Conservation (phyloP, 2,113 vertebrate genomes). For the Azemiops feae region DNA sequence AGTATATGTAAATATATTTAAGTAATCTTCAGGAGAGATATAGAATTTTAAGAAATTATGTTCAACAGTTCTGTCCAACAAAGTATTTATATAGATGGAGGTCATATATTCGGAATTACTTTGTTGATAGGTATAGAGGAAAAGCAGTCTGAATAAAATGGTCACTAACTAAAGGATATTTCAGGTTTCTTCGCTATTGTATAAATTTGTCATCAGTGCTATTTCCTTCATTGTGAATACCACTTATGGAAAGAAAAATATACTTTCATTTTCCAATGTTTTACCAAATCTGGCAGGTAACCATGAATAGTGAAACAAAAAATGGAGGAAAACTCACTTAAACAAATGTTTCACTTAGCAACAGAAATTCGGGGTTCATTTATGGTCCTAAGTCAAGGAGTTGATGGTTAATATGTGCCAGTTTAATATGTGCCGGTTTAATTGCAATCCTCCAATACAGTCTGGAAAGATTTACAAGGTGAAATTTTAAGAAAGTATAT, state of each 20-base stretch:
- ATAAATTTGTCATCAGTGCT: not conserved
- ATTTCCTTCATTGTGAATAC: not conserved
- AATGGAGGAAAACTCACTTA: too few relatives aligned
- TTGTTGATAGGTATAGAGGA: not conserved
- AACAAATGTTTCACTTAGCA: too few relatives aligned
- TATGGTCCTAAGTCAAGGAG: too few relatives aligned
- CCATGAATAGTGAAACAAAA: not conserved
- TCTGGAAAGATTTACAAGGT: not conserved
- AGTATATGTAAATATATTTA: not conserved
- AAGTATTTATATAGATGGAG: not conserved
- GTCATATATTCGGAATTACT: not conserved
- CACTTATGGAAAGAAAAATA: not conserved
- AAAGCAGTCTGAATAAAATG: not conserved
- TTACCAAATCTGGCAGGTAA: not conserved
- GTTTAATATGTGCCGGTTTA: not conserved
- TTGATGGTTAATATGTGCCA: too few relatives aligned
- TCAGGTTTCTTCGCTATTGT: not conserved
- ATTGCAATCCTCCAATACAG: not conserved
- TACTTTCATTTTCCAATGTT: not conserved
- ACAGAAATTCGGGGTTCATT: too few relatives aligned
- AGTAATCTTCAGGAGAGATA: not conserved
- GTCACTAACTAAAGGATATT: not conserved
- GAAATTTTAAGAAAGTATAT: not conserved
- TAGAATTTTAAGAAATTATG: not conserved
- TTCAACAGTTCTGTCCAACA: not conserved